These are phyloP conservation scores for Rhagophthalmus giganteus DNA, from an alignment of 2,888 invertebrate genomes.

Conservation along the genomic window DNA sequence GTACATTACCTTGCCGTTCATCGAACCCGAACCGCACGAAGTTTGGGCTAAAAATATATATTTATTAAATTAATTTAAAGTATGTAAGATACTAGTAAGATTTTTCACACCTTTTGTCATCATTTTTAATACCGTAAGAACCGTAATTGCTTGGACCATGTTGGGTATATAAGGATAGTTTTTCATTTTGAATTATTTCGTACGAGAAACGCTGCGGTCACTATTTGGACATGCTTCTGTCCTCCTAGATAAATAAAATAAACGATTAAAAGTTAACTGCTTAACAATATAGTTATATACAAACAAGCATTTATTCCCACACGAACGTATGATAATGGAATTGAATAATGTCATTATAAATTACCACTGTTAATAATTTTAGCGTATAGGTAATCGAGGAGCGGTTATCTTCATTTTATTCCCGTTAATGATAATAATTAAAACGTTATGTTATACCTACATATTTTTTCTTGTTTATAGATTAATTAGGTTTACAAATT, in stretches of 20 bases:
- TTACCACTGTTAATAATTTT: slow-evolving; percentile 8
- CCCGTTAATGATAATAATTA: slow-evolving; percentile 6
- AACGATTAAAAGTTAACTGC: background rate
- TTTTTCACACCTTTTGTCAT: slow-evolving; percentile 73
- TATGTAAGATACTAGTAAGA: background rate
- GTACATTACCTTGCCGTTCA: slow-evolving; percentile 78
- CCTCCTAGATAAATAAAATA: slow-evolving; percentile 38
- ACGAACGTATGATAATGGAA: background rate
- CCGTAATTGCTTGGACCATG: slow-evolving; percentile 85
- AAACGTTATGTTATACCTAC: too few species aligned
- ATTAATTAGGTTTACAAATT: too few species aligned
- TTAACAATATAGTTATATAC: too few species aligned
- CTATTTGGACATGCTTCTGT: slow-evolving; percentile 54
- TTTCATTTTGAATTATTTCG: slow-evolving; percentile 60
- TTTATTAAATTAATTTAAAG: slow-evolving; percentile 2
- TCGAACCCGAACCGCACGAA: slow-evolving; percentile 84
- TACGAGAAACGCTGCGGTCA: slow-evolving; percentile 37
- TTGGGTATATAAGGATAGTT: slow-evolving; percentile 61
- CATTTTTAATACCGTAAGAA: slow-evolving; percentile 81
- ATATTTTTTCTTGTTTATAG: too few species aligned
- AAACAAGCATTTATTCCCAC: slow-evolving; percentile 1
- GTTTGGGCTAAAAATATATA: slow-evolving; percentile 69
- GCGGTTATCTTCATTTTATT: slow-evolving; percentile 1
- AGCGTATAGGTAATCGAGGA: slow-evolving; percentile 8
- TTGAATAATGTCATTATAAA: slow-evolving; percentile 4